Conservation (phyloP, 2,113 vertebrate genomes). For the Zootoca vivipara region DNA sequence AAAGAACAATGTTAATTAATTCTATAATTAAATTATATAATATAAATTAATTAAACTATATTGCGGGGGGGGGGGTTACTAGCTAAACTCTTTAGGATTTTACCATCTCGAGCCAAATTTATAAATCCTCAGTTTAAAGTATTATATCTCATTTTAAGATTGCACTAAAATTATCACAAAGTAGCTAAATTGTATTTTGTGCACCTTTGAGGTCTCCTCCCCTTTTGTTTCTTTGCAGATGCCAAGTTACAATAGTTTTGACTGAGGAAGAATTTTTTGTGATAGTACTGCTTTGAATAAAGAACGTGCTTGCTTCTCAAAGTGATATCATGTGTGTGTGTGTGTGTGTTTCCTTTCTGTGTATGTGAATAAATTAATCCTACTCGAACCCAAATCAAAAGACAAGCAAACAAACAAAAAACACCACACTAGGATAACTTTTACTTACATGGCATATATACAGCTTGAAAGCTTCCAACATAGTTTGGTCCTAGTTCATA, state of each 20-base stretch:
- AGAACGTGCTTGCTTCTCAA: background rate
- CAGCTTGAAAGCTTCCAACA: conserved; percentile 93
- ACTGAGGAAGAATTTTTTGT: too few relatives aligned
- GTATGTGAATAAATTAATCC: too few relatives aligned
- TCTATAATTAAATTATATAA: too few relatives aligned
- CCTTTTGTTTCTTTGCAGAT: background rate
- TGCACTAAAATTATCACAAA: background rate
- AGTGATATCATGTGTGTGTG: background rate
- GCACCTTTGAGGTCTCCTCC: background rate
- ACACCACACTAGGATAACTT: background rate
- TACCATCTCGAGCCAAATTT: background rate
- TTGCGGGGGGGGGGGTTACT: background rate
- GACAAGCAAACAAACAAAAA: background rate
- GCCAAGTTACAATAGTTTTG: background rate
- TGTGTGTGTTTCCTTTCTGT: background rate
- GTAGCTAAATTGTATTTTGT: background rate
- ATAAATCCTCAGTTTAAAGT: background rate
- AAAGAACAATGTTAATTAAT: background rate
- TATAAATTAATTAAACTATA: background rate
- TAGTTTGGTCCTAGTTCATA: conserved; percentile 94
- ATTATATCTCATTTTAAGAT: background rate
- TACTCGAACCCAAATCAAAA: background rate
- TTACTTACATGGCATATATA: conserved; percentile 91
- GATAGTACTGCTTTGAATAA: background rate
- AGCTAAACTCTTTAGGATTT: background rate